A percentile compares a stretch with the other conserved stretches of the same genome.
phyloP scores from a whole-genome alignment of 2,888 invertebrate genomes.

The Ctenicera cuprea region DNA sequence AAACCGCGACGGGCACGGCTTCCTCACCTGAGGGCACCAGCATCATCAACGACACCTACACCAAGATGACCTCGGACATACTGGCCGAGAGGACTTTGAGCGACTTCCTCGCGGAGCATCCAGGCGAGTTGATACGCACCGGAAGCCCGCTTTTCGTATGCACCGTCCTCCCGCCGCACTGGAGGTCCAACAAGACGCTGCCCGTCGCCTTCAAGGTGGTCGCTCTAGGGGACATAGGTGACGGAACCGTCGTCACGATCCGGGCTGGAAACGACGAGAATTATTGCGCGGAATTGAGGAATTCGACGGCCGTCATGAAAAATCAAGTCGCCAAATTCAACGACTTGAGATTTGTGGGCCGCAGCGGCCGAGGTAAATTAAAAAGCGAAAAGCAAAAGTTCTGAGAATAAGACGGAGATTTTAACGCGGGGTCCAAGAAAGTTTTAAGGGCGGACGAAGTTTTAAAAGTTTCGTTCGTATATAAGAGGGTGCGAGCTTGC shows the following conservation, averaged over 20 bases:
- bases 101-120: slow-evolving; percentile 91
- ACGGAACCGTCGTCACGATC: slow-evolving; percentile 95
- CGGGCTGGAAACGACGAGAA: slow-evolving; percentile 98
- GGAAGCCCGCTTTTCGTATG: slow-evolving; percentile 96
- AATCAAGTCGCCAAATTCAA: slow-evolving; percentile 98
- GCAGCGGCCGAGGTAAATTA: slow-evolving; percentile 92
- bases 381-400: background rate
- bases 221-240: slow-evolving; percentile 92
- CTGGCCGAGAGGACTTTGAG: slow-evolving; percentile 90
- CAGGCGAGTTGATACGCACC: slow-evolving; percentile 94
- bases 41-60: slow-evolving; percentile 87
- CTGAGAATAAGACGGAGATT: slow-evolving; percentile 50
- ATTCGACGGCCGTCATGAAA: slow-evolving; percentile 96
- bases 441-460: slow-evolving; percentile 52
- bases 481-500: slow-evolving; percentile 49
- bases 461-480: slow-evolving; percentile 48
- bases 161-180: slow-evolving; percentile 94
- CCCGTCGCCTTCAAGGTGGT: slow-evolving; percentile 97
- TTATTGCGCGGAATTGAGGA: slow-evolving; percentile 94
- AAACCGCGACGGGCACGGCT: slow-evolving; percentile 76
- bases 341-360: slow-evolving; percentile 96
- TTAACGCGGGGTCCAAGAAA: slow-evolving; percentile 60
- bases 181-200: slow-evolving; percentile 97
- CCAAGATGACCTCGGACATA: slow-evolving; percentile 86
- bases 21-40: slow-evolving; percentile 83